phyloP scores from a whole-genome alignment of 2,797 vertebrate species.

The Notolabrus celidotus region DNA sequence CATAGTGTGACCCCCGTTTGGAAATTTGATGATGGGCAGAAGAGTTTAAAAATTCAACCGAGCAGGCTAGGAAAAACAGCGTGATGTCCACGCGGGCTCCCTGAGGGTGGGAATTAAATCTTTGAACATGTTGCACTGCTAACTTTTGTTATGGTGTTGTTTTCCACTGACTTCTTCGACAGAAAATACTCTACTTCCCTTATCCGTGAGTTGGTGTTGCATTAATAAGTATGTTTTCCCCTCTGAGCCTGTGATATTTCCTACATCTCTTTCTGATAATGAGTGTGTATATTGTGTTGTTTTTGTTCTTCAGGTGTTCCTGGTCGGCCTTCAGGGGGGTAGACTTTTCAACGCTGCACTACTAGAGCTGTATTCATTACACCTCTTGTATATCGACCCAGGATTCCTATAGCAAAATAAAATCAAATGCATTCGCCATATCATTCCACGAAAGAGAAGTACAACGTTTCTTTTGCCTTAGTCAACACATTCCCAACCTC shows the following conservation, averaged over 20 bases:
- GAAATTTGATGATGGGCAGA: constrained; percentile 1
- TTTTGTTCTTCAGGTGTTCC: background rate
- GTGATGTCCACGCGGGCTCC: background rate
- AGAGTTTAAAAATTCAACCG: background rate
- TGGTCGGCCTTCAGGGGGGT: background rate
- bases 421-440: too few relatives aligned
- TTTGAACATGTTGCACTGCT: background rate
- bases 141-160: too few relatives aligned
- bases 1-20: too few relatives aligned
- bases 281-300: background rate
- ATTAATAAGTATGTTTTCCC: background rate
- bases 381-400: too few relatives aligned
- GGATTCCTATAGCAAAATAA: too few relatives aligned
- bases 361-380: too few relatives aligned
- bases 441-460: too few relatives aligned
- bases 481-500: too few relatives aligned
- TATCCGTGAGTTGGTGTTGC: background rate
- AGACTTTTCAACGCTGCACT: too few relatives aligned
- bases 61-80: constrained; percentile 9
- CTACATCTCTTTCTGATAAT: background rate
- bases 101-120: background rate
- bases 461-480: too few relatives aligned
- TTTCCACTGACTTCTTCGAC: too few relatives aligned
- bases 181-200: background rate
- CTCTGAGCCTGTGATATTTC: background rate